Evolutionary conservation across 2,113 vertebrate species (phyloP), one percentile per base, ranked within the genome.

Genomic region (Corvus cornix): DNA sequence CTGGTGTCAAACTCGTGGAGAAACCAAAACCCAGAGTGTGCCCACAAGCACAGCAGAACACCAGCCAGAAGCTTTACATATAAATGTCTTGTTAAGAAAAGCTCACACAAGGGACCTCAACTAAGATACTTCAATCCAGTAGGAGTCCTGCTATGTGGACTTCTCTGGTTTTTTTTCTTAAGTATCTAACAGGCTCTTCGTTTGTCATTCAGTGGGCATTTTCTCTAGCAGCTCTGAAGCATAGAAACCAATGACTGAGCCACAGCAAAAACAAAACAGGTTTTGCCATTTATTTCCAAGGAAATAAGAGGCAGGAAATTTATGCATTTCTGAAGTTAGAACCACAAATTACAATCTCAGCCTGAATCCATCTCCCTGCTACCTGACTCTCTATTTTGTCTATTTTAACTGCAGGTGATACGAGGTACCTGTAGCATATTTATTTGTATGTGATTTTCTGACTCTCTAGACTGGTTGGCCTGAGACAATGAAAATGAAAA

Each of bases 1-100:
- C 3, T 5, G 4, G 9, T 23, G 13, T 26, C 44, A 79, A 60
- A 59, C 26, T 27, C 9, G 2, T 8, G 7, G 0, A 24, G 46
- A 80, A 86, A 39, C 22, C 44, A 82, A 70, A 60, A 58, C 9
- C 8, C 74, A 59, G 11, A 4, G 1, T 10, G 15, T 5, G 11
- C 41, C 20, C 43, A 67, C 49, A 76, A 60, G 14, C 7, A 66
- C 11, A 46, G 51, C 11, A 53, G 30, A 68, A 41, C 10, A 72
- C n/a, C 39, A 79, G 69, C 16, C 19, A 66, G 58, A 44, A 58
- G 70, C 28, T 46, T 85, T 72, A 44, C 16, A 13, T 6, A 21
- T 8, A 67, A 58, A 52, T 1, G 1, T 7, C 13, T 59, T 5
- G 11, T 31, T 41, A 60, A 66, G 41, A 79, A 82, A 67, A 84